Evolutionary conservation across 2,113 vertebrate genomes (phyloP), one percentile per base, ranked within the genome.

Genomic region (Halichoeres trimaculatus): DNA sequence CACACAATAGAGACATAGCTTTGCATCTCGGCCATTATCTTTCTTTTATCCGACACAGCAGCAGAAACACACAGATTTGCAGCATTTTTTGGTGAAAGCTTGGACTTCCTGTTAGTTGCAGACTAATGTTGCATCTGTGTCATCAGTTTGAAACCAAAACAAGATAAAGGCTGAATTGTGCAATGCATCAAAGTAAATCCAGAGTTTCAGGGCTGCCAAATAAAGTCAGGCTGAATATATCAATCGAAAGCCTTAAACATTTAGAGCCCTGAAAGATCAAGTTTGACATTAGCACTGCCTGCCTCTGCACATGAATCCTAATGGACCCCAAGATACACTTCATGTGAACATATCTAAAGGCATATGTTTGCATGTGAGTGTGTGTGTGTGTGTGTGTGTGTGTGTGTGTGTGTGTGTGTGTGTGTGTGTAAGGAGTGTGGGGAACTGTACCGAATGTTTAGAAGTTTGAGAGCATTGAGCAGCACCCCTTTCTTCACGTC

Each of bases 401-500:
- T 45, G 54, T 35, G 41, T 19, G 51, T 59, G 57, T 63, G 74
- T 58, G 71, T 53, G 30, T 22, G 7, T 24, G 65, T 52, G 23
- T 0, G 0, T 10, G 52, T 52, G 50, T 61, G 24, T 22, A 19
- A n/a, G n/a, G n/a, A n/a, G n/a, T 20, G 64, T 66, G 41, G 63
- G 57, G 66, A 78, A 69, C 73, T 61, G 24, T 92, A 99, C 98
- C 97, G 95, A 91, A 98, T 97, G 86, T 98, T 98, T 63, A 99
- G 95, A 34, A 99, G 95, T 84, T 98, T 96, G 79, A 99, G 84
- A 19, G 97, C 95, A 83, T 99, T 97, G 74, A 98, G 92, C 73
- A 99, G 88, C 80, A 96, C 98, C 2, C 97, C 98, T 87, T 95
- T 97, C 92, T 99, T 99, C 69, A 99, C 97, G 78, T 98, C 96